These are phyloP conservation scores for Drosophila tanythrix DNA, from an alignment of 2,888 invertebrate species.

Conservation along the genomic window DNA sequence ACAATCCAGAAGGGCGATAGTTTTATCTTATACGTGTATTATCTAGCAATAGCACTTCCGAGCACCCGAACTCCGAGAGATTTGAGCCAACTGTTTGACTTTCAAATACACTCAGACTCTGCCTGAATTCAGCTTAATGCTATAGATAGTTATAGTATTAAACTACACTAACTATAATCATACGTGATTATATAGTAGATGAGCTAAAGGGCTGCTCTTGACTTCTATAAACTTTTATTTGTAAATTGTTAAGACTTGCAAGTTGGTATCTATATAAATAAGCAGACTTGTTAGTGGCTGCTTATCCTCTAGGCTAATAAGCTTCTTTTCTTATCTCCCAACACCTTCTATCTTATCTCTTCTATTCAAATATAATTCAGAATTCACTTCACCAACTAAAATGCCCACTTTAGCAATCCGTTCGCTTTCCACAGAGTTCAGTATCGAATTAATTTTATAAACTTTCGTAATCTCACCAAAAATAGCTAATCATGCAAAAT, in stretches of 20 bases:
- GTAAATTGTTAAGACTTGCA: neutral
- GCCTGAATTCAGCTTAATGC: neutral
- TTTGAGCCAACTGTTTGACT: neutral
- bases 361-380: neutral
- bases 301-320: neutral
- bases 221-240: neutral
- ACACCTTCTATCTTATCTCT: neutral
- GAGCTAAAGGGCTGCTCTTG: neutral
- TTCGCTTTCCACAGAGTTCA: neutral
- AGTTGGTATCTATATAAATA: neutral
- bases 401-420: neutral
- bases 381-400: neutral
- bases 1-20: neutral
- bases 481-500: conserved; percentile 66
- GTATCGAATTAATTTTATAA: conserved; percentile 35
- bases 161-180: neutral
- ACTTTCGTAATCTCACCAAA: conserved; percentile 50
- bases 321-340: neutral
- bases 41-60: neutral
- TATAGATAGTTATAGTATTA: neutral
- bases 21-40: neutral
- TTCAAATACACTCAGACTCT: neutral
- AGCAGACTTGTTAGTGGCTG: neutral
- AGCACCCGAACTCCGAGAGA: neutral
- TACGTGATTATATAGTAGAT: neutral